Evolutionary conservation across 2,113 vertebrate species (phyloP).

Genomic region (Pontoporia blainvillei): DNA sequence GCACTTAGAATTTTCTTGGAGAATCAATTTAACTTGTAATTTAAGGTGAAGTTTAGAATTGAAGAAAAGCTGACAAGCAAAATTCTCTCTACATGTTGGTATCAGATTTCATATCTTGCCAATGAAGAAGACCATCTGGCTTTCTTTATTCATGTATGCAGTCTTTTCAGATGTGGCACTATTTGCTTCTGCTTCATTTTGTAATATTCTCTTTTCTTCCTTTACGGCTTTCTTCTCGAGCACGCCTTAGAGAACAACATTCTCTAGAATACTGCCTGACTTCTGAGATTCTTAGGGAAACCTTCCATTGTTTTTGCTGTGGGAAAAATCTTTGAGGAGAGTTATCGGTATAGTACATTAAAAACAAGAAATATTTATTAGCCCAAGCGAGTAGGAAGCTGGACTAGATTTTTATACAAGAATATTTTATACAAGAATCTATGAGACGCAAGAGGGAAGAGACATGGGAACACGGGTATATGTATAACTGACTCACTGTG

Average conservation of each 20-base stretch:
- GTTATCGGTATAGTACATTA: background rate
- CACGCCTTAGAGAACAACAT: conserved; percentile 23
- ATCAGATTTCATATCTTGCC: conserved; percentile 33
- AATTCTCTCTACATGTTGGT: background rate
- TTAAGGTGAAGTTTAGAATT: conserved; percentile 26
- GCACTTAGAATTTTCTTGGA: background rate
- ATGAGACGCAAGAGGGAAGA: background rate
- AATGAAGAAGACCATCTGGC: conserved; percentile 63
- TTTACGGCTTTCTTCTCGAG: conserved; percentile 23
- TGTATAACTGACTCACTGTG: too few relatives aligned
- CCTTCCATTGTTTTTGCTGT: background rate
- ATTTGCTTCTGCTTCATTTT: conserved; percentile 42
- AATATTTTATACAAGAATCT: background rate
- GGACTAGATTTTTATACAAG: background rate
- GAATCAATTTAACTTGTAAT: background rate
- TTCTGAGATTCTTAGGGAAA: conserved; percentile 37
- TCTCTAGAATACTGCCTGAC: conserved; percentile 2
- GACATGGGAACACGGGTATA: too few relatives aligned
- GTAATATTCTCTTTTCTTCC: conserved; percentile 18
- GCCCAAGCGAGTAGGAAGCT: background rate
- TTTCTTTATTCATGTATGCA: conserved; percentile 40
- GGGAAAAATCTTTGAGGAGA: conserved; percentile 5
- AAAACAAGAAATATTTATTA: conserved; percentile 31
- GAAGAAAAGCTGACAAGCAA: conserved; percentile 23
- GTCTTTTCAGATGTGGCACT: background rate